These are phyloP conservation scores for Liolophura sinensis DNA, from an alignment of 1,140 invertebrate species.

Conservation along the genomic window DNA sequence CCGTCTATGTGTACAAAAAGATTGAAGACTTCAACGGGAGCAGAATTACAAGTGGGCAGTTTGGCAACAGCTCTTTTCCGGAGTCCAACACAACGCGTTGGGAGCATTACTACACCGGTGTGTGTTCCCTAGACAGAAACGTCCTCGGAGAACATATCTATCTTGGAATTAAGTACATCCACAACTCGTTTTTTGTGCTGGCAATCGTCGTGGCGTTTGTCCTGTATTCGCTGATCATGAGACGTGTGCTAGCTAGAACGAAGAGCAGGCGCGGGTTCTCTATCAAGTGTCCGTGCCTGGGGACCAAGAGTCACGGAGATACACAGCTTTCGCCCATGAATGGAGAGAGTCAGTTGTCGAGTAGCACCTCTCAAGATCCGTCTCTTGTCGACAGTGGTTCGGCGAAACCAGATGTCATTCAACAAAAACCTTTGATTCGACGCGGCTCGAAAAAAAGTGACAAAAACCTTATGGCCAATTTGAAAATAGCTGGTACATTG, in stretches of 20 bases:
- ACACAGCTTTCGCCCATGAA: slow-evolving; percentile 29
- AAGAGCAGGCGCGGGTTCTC: slow-evolving; percentile 30
- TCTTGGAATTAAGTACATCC: slow-evolving; percentile 38
- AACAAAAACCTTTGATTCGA: slow-evolving; percentile 14
- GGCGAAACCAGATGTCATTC: slow-evolving; percentile 8
- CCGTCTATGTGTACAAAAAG: slow-evolving; percentile 30
- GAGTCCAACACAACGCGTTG: background rate
- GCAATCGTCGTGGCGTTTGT: slow-evolving; percentile 40
- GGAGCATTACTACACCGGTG: slow-evolving; percentile 15
- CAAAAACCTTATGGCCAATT: slow-evolving; percentile 39
- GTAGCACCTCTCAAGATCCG: background rate
- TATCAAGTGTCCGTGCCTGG: slow-evolving; percentile 17
- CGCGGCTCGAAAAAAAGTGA: slow-evolving; percentile 23
- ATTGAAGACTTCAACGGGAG: background rate
- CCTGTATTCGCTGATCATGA: slow-evolving; percentile 45
- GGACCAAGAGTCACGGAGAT: slow-evolving; percentile 16
- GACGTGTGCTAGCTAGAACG: slow-evolving; percentile 41
- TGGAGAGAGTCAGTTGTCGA: slow-evolving; percentile 11
- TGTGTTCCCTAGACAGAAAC: slow-evolving; percentile 24
- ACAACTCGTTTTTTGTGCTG: slow-evolving; percentile 37
- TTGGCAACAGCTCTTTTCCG: background rate
- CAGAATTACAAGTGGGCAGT: background rate
- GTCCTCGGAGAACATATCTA: slow-evolving; percentile 27
- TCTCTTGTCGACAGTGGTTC: slow-evolving; percentile 9
- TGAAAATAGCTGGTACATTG: slow-evolving; percentile 49